A percentile compares a stretch with the other conserved stretches of the same genome.
Evolutionary conservation across 2,888 invertebrate genomes (phyloP).

Genomic region (Meiosimyza decipiens): DNA sequence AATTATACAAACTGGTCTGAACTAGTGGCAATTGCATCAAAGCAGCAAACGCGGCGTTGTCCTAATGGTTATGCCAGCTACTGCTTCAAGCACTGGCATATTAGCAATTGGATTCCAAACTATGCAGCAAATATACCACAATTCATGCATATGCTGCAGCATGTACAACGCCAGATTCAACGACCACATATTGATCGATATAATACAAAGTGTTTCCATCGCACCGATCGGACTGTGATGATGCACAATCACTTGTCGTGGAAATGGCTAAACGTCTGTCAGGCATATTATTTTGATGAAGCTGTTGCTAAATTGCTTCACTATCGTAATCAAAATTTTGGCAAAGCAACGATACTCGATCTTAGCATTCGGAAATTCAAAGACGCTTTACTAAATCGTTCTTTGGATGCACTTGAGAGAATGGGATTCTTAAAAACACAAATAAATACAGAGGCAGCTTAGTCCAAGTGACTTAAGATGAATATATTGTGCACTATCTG

Average conservation of each 20-base stretch:
- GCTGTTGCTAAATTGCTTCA: conserved; percentile 91
- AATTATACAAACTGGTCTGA: conserved; percentile 76
- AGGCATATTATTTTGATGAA: conserved; percentile 79
- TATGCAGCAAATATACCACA: conserved; percentile 78
- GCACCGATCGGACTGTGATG: conserved; percentile 85
- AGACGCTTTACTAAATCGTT: conserved; percentile 75
- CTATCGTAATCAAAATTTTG: conserved; percentile 71
- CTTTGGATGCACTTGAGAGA: conserved; percentile 73
- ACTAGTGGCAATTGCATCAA: conserved; percentile 76
- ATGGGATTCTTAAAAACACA: conserved; percentile 71
- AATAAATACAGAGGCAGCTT: no score
- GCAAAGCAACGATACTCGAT: conserved; percentile 78
- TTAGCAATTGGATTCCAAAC: conserved; percentile 68
- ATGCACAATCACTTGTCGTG: conserved; percentile 93
- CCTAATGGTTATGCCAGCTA: conserved; percentile 72
- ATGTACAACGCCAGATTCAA: conserved; percentile 81
- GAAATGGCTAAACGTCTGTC: conserved; percentile 80
- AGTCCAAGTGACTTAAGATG: no score
- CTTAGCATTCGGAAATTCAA: conserved; percentile 88
- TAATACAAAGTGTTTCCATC: conserved; percentile 93
- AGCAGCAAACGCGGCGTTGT: conserved; percentile 69
- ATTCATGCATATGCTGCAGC: conserved; percentile 93
- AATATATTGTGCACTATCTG: no score
- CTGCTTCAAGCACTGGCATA: conserved; percentile 91
- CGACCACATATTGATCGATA: conserved; percentile 86